These are phyloP conservation scores for Drosophila anomalipes DNA, from an alignment of 2,888 invertebrate genomes.

Conservation along the genomic window DNA sequence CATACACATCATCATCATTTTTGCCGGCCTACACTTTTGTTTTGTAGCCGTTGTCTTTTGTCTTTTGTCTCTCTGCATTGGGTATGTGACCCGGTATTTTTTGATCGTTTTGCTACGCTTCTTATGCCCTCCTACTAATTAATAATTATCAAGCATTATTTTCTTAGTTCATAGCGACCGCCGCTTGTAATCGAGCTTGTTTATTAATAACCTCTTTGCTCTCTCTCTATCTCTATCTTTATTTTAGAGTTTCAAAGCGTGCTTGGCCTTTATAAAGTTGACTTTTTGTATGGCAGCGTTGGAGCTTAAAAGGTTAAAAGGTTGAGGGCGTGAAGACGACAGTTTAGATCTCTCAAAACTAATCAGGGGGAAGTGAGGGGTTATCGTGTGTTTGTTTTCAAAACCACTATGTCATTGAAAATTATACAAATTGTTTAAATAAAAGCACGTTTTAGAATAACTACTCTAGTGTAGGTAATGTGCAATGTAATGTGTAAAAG, in stretches of 20 bases:
- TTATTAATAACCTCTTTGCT: conserved; percentile 36
- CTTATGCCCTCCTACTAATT: conserved; percentile 75
- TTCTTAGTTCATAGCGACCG: conserved; percentile 38
- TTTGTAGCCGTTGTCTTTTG: conserved; percentile 19
- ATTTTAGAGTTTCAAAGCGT: conserved; percentile 14
- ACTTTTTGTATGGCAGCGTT: conserved; percentile 9
- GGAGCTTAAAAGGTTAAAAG: conserved; percentile 46
- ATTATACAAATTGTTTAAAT: background rate
- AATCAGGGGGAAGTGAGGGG: background rate
- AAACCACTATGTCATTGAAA: conserved; percentile 16
- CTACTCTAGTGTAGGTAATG: background rate
- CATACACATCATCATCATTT: conserved; percentile 18
- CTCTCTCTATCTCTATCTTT: conserved; percentile 1
- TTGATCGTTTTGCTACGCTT: conserved; percentile 74
- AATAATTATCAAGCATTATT: conserved; percentile 72
- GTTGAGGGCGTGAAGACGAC: conserved; percentile 13
- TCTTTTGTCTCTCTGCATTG: conserved; percentile 42
- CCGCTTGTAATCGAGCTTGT: conserved; percentile 68
- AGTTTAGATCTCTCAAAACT: conserved; percentile 22
- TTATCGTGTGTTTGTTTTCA: background rate
- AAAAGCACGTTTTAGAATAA: conserved; percentile 9
- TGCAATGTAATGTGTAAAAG: background rate
- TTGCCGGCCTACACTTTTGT: conserved; percentile 55
- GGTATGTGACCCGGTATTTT: conserved; percentile 74
- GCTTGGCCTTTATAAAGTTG: conserved; percentile 43